These are phyloP conservation scores for Cyanistes caeruleus DNA, from an alignment of 2,113 vertebrate species.

Conservation along the genomic window DNA sequence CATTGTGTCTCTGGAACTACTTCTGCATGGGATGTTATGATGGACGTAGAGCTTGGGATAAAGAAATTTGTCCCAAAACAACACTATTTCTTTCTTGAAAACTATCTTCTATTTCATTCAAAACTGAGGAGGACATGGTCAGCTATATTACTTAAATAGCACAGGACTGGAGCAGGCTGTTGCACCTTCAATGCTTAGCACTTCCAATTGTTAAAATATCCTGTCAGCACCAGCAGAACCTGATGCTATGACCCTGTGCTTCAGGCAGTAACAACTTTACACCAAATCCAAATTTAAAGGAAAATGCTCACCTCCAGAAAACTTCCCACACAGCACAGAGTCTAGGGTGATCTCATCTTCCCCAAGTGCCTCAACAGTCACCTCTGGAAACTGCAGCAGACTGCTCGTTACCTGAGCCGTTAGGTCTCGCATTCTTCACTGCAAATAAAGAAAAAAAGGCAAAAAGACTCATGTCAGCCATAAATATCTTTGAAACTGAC, in stretches of 20 bases:
- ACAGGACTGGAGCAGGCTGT: neutral
- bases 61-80: neutral
- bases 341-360: constrained; percentile 88
- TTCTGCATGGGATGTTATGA: neutral
- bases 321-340: constrained; percentile 85
- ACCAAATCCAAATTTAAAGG: neutral
- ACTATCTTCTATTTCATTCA: neutral
- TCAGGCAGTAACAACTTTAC: neutral
- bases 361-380: constrained; percentile 86
- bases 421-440: constrained; percentile 89
- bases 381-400: constrained; percentile 89
- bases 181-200: neutral
- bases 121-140: neutral
- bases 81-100: neutral
- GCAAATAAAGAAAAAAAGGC: constrained; percentile 8
- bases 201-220: neutral
- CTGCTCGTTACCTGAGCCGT: constrained; percentile 89
- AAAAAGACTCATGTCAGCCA: neutral
- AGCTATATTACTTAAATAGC: neutral
- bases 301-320: constrained; percentile 83
- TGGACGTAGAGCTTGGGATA: neutral
- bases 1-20: neutral
- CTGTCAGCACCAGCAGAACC: neutral
- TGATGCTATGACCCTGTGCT: neutral
- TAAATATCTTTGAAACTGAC: neutral